phyloP scores from a whole-genome alignment of 2,797 vertebrate genomes.

The Iguana delicatissima region DNA sequence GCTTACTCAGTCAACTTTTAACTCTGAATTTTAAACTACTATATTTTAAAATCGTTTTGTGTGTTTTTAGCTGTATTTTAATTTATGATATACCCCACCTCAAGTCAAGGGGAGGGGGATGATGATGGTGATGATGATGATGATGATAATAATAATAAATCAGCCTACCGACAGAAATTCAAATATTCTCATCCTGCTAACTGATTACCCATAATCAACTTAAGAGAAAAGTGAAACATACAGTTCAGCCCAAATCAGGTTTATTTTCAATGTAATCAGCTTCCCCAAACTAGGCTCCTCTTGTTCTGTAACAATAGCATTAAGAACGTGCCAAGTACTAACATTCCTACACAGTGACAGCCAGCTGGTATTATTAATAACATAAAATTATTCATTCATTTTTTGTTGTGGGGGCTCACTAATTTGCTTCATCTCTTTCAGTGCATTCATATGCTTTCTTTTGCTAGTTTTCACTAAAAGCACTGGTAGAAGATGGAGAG shows the following conservation, averaged over 20 bases:
- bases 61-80: too few relatives aligned
- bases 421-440: neutral
- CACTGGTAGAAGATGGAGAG: conserved; percentile 20
- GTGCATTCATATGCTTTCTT: neutral
- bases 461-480: conserved; percentile 22
- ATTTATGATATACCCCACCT: too few relatives aligned
- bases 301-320: conserved; percentile 1
- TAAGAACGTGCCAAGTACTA: neutral
- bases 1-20: too few relatives aligned
- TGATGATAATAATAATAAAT: too few relatives aligned
- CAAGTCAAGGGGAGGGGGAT: too few relatives aligned
- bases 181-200: neutral
- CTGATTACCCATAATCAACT: neutral
- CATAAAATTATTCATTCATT: conserved; percentile 15
- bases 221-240: neutral
- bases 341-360: neutral
- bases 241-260: neutral
- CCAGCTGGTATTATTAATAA: neutral
- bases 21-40: too few relatives aligned
- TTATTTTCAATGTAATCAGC: conserved; percentile 23
- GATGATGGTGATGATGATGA: too few relatives aligned
- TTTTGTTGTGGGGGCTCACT: neutral
- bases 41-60: too few relatives aligned
- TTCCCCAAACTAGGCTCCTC: neutral
- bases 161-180: neutral